These are phyloP conservation scores for Acholoe squamosa DNA, from an alignment of 2,888 invertebrate species.

Conservation along the genomic window DNA sequence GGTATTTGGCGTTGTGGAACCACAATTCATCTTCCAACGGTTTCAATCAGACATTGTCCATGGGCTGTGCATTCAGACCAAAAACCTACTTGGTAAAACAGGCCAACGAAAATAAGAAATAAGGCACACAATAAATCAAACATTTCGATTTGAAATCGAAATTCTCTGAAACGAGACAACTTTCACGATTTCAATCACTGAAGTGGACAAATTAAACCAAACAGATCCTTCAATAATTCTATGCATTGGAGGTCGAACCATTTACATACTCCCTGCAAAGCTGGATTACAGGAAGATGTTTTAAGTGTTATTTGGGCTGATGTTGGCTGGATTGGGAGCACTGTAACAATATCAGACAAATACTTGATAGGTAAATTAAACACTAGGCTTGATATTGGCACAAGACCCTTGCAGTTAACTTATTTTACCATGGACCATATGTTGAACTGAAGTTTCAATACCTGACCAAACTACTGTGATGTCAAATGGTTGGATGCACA, in stretches of 20 bases:
- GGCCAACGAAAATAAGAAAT: background rate
- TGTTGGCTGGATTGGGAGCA: background rate
- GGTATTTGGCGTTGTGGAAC: no score
- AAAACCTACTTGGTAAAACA: background rate
- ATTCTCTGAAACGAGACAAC: conserved; percentile 34
- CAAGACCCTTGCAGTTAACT: no score
- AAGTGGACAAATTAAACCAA: conserved; percentile 44
- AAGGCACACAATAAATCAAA: conserved; percentile 53
- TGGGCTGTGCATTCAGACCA: background rate
- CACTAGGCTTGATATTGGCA: no score
- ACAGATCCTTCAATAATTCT: conserved; percentile 13
- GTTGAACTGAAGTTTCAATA: no score
- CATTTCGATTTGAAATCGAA: conserved; percentile 52
- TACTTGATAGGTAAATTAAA: no score
- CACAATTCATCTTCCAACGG: background rate
- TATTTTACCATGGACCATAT: no score
- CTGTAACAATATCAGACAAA: no score
- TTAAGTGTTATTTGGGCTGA: background rate
- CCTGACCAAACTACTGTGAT: no score
- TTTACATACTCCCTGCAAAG: conserved; percentile 22
- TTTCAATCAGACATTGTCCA: conserved; percentile 36
- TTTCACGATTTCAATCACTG: conserved; percentile 42
- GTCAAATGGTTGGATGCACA: no score
- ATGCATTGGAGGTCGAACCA: background rate
- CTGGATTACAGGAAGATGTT: conserved; percentile 9